Percentiles rank a stretch among this genome's conserved stretches.
phyloP scores from a whole-genome alignment of 2,888 invertebrate species.

The Microdon myrmicae region DNA sequence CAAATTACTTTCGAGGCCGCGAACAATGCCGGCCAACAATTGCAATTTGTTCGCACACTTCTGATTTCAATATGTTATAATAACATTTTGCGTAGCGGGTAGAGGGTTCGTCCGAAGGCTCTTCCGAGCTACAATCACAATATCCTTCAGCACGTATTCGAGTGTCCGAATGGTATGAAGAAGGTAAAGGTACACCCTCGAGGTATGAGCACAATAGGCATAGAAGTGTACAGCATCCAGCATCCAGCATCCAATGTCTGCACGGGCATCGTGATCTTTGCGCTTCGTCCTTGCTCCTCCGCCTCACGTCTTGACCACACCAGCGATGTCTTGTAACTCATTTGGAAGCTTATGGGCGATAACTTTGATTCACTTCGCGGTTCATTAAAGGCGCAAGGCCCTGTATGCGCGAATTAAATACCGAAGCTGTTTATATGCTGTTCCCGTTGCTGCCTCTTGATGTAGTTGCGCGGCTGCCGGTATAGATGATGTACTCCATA shows the following conservation, averaged over 20 bases:
- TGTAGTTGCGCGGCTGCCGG: too few relatives aligned
- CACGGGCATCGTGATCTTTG: conserved; percentile 38
- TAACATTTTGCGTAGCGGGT: conserved; percentile 19
- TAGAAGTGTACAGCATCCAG: conserved; percentile 16
- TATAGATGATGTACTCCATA: conserved; percentile 31
- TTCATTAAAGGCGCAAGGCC: conserved; percentile 63
- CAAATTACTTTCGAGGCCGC: conserved; percentile 55
- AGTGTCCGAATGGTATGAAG: conserved; percentile 18
- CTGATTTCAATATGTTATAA: conserved; percentile 53
- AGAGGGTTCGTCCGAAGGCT: not conserved
- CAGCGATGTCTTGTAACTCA: conserved; percentile 41
- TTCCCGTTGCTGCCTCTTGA: conserved; percentile 11
- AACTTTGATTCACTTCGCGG: conserved; percentile 65
- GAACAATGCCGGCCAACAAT: conserved; percentile 66
- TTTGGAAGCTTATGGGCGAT: conserved; percentile 51
- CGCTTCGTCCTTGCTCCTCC: conserved; percentile 15
- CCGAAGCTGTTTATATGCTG: conserved; percentile 9
- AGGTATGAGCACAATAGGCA: conserved; percentile 39
- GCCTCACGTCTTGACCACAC: not conserved
- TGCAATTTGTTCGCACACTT: conserved; percentile 67
- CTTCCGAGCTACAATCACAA: conserved; percentile 36
- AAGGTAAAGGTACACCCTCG: conserved; percentile 32
- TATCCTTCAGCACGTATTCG: conserved; percentile 42
- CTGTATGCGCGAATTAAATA: conserved; percentile 41
- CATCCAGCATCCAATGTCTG: too few relatives aligned